Evolutionary conservation across 2,113 vertebrate species (phyloP).

Genomic region (Burhinus oedicnemus): DNA sequence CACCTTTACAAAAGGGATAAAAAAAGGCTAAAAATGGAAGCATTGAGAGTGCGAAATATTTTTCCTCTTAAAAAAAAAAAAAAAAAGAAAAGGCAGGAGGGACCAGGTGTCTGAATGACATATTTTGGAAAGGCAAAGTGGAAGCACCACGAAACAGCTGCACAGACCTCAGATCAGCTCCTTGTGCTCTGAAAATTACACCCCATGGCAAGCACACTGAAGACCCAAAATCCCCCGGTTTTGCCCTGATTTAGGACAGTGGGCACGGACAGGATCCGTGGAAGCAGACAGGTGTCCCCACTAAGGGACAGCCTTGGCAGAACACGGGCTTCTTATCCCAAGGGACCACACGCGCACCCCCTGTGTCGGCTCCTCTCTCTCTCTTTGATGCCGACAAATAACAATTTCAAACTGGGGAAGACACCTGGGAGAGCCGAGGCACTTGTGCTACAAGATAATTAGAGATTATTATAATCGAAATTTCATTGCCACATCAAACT

Average conservation of each 20-base stretch:
- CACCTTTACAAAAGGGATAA: neutral
- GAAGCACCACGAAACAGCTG: neutral
- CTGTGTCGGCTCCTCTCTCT: neutral
- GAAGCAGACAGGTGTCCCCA: neutral
- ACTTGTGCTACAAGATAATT: conserved; percentile 79
- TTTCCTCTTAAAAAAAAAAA: neutral
- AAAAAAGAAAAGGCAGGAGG: neutral
- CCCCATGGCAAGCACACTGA: accelerated
- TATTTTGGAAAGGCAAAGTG: neutral
- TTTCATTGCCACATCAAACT: conserved; percentile 81
- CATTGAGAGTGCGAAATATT: accelerated
- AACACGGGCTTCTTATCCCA: neutral
- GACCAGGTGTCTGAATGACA: neutral
- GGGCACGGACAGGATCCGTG: accelerated
- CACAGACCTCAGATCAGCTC: neutral
- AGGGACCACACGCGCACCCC: neutral
- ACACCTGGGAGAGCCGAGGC: conserved; percentile 72
- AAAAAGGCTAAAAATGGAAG: neutral
- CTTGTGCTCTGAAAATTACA: accelerated
- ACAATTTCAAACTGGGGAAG: conserved; percentile 69
- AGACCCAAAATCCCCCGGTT: accelerated
- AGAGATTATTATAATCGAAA: conserved; percentile 82
- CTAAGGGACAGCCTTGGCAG: neutral
- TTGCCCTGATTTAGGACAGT: neutral
- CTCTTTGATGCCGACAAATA: conserved; percentile 28